Conservation (phyloP, 2,113 vertebrate species). For the Triplophysa rosa region DNA sequence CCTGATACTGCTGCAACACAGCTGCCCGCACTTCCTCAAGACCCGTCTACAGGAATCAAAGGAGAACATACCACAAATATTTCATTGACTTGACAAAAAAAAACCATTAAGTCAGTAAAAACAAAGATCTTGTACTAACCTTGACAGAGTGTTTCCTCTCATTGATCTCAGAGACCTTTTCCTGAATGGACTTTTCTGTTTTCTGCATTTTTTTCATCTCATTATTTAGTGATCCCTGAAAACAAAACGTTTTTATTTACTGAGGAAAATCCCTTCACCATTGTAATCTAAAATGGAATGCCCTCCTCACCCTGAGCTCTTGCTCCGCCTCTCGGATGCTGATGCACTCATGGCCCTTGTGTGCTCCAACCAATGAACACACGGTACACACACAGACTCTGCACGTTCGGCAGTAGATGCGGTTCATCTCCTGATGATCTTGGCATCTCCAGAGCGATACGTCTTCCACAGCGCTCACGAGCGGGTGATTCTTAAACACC, state of each 20-base stretch:
- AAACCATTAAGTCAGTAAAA: too few species aligned
- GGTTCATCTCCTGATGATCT: constrained; percentile 79
- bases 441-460: constrained; percentile 73
- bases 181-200: constrained; percentile 59
- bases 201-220: constrained; percentile 71
- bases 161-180: constrained; percentile 58
- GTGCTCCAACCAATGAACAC: constrained; percentile 74
- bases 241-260: not conserved
- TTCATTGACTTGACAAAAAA: not conserved
- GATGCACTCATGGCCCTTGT: constrained; percentile 72
- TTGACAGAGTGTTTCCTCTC: constrained; percentile 62
- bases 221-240: constrained; percentile 67
- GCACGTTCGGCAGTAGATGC: constrained; percentile 78
- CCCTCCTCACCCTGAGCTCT: constrained; percentile 70
- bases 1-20: constrained; percentile 70
- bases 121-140: constrained; percentile 52
- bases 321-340: constrained; percentile 74
- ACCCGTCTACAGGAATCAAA: constrained; percentile 54
- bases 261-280: not conserved
- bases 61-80: not conserved
- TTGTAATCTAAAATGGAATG: too few species aligned
- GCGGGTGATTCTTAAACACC: constrained; percentile 74
- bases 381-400: constrained; percentile 75
- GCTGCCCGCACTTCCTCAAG: constrained; percentile 53
- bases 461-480: constrained; percentile 72